Evolutionary conservation across 2,797 vertebrate species (phyloP), one percentile per base, ranked within the genome.

Genomic region (Rhodeus uyekii): DNA sequence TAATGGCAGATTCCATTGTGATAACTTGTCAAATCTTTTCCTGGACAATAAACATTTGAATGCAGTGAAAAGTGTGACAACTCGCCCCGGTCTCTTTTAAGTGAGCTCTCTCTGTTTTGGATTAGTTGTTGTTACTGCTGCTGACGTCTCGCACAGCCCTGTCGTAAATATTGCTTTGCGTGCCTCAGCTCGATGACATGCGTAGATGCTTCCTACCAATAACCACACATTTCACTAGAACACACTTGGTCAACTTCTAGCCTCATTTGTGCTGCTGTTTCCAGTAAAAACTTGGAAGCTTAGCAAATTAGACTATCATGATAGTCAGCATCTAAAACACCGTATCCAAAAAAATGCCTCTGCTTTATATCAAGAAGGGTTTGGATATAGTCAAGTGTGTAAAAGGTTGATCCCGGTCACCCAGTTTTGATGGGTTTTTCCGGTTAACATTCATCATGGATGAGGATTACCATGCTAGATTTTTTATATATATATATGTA

Each of bases 171-270:
- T 16, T 69, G 29, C 18, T 14, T 48, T 36, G 2, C 6, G n/a
- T 38, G 38, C 8, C n/a, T 60, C 55, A 55, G n/a, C 10, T 75
- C 38, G 19, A 34, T 68, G 48, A 72, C 73, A 69, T 71, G 24
- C n/a, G 12, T 60, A 71, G 48, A 75, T 16, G 75, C 90, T 89
- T 90, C 85, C 85, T 78, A 32, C 67, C 53, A 69, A 86, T 48
- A 89, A 90, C 89, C 92, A 89, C 91, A 89, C 48, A 65, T 84
- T 91, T 92, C 64, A 85, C 60, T 80, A 82, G 80, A 91, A 88
- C 72, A 68, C 50, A 80, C 84, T 78, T 58, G 89, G 85, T 88
- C 90, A 89, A 72, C 58, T 61, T 39, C 76, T 89, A 87, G 89
- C 84, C 89, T 88, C 22, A 87, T 88, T 86, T 81, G 53, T 36